Evolutionary conservation across 2,888 invertebrate genomes (phyloP).

Genomic region (Zaprionus lineosus): DNA sequence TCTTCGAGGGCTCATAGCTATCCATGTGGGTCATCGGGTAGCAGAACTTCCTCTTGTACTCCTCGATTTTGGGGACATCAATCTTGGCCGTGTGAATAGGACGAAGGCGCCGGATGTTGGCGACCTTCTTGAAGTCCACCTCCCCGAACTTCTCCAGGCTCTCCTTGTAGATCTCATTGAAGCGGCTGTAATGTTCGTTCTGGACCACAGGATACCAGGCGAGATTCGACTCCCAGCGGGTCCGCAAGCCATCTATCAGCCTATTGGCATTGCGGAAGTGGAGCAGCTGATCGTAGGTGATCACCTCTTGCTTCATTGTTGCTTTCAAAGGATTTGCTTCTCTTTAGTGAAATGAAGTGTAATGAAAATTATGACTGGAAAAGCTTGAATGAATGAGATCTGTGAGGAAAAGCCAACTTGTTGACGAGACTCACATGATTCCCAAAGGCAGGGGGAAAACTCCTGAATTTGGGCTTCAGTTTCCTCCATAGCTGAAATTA

Average conservation of each 20-base stretch:
- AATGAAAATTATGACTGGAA: no score
- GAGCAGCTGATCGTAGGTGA: slow-evolving; percentile 38
- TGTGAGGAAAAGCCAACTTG: no score
- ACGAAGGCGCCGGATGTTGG: slow-evolving; percentile 13
- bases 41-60: background rate
- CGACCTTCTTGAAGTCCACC: slow-evolving; percentile 27
- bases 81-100: background rate
- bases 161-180: slow-evolving; percentile 34
- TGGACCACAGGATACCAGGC: slow-evolving; percentile 43
- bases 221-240: slow-evolving; percentile 20
- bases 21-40: slow-evolving; percentile 33
- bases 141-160: slow-evolving; percentile 31
- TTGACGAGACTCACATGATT: no score
- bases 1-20: slow-evolving; percentile 15
- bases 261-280: slow-evolving; percentile 3
- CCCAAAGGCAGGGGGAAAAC: no score
- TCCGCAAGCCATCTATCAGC: background rate
- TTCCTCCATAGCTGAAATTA: no score
- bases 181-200: slow-evolving; percentile 15
- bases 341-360: no score
- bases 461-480: no score
- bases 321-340: no score
- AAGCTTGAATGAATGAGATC: no score
- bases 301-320: slow-evolving; percentile 6
- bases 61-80: background rate